These are phyloP conservation scores for Cataglyphis rosenhaueri DNA, from an alignment of 2,888 invertebrate genomes.

Conservation along the genomic window DNA sequence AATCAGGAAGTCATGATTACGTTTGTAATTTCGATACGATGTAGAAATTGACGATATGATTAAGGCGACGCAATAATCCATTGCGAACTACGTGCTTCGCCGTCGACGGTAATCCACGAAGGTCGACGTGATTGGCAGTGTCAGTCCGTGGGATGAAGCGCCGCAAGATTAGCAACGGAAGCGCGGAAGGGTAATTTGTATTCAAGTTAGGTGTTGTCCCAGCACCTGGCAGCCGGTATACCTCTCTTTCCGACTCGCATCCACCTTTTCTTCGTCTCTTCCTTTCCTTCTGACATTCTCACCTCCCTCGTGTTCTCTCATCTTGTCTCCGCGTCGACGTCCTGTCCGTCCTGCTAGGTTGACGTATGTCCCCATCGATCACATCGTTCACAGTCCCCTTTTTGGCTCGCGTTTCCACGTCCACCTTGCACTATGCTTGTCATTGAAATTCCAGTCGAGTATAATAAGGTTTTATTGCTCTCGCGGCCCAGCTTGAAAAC, in stretches of 20 bases:
- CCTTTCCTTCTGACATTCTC: constrained; percentile 67
- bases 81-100: constrained; percentile 73
- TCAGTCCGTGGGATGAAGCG: constrained; percentile 72
- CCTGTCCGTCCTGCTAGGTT: constrained; percentile 75
- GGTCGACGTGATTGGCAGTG: constrained; percentile 77
- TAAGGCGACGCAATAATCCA: constrained; percentile 69
- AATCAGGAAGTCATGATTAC: constrained; percentile 16
- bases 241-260: constrained; percentile 47
- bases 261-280: constrained; percentile 61
- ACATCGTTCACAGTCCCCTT: constrained; percentile 73
- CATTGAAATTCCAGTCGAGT: constrained; percentile 80
- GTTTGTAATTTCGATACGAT: constrained; percentile 46
- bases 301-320: constrained; percentile 68
- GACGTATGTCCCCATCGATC: constrained; percentile 82
- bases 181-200: constrained; percentile 79
- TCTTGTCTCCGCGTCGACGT: constrained; percentile 69
- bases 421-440: constrained; percentile 69
- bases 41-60: constrained; percentile 55
- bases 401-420: constrained; percentile 72
- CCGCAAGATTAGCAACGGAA: constrained; percentile 72
- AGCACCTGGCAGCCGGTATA: constrained; percentile 77
- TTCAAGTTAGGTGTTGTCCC: constrained; percentile 81
- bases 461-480: constrained; percentile 80
- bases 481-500: constrained; percentile 70
- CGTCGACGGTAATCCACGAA: constrained; percentile 74